A percentile compares a stretch with the other conserved stretches of the same genome.
These are phyloP conservation scores for Parotocinclus haroldoi DNA, from an alignment of 2,797 vertebrate species.

Conservation along the genomic window DNA sequence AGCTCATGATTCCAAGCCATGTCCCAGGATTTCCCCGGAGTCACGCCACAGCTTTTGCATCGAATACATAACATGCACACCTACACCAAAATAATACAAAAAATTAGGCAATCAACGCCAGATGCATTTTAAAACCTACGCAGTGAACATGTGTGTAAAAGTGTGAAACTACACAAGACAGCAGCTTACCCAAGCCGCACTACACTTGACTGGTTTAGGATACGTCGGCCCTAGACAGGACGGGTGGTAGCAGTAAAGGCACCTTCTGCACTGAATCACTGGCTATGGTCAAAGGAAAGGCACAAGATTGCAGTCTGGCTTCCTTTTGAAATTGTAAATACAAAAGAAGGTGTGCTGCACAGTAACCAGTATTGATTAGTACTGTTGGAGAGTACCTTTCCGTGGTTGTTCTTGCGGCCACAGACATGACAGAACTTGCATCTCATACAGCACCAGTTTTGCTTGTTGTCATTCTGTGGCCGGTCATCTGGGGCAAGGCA, in stretches of 20 bases:
- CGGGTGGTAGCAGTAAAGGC: slow-evolving; percentile 85
- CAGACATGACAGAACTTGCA: slow-evolving; percentile 91
- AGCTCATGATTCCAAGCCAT: slow-evolving; percentile 80
- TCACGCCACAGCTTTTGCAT: slow-evolving; percentile 87
- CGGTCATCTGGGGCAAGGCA: slow-evolving; percentile 82
- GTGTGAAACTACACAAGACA: background rate
- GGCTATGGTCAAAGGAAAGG: slow-evolving; percentile 66
- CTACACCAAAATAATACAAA: slow-evolving; percentile 54
- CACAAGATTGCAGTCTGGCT: background rate
- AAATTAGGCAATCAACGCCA: background rate
- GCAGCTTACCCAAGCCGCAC: slow-evolving; percentile 78
- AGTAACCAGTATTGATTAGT: too few species aligned
- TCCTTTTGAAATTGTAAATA: too few species aligned
- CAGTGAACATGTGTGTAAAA: background rate
- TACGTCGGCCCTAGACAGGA: slow-evolving; percentile 88
- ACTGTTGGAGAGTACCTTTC: too few species aligned
- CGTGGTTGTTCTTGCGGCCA: slow-evolving; percentile 80
- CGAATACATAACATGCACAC: slow-evolving; percentile 85
- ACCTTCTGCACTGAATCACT: slow-evolving; percentile 83
- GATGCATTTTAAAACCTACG: too few species aligned
- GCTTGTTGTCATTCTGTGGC: slow-evolving; percentile 78
- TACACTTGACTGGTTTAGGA: slow-evolving; percentile 80
- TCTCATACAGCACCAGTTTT: slow-evolving; percentile 87
- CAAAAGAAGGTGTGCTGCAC: too few species aligned
- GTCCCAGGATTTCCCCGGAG: slow-evolving; percentile 81